Percentiles rank a stretch among this genome's conserved stretches.
These are phyloP conservation scores for Drepana falcataria DNA, from an alignment of 2,888 invertebrate genomes.

Conservation along the genomic window DNA sequence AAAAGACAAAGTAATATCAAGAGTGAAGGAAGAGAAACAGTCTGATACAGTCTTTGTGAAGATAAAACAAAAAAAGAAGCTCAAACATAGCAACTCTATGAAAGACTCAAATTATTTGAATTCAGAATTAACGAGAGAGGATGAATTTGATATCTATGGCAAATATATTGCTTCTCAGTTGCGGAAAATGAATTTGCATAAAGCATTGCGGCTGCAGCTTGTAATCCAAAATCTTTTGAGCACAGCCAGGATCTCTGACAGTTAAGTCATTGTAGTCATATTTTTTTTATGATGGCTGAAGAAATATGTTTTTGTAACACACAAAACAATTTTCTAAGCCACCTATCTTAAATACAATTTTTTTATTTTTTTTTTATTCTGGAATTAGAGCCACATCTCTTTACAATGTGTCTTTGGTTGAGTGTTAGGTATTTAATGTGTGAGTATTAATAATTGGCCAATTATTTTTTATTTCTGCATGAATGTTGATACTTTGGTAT, in stretches of 20 bases:
- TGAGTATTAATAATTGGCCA: too few species aligned
- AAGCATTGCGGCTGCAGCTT: constrained; percentile 46
- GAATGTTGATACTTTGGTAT: too few species aligned
- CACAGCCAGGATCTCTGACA: constrained; percentile 47
- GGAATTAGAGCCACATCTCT: neutral
- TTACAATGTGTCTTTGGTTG: too few species aligned
- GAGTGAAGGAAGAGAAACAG: constrained; percentile 28
- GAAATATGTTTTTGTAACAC: too few species aligned
- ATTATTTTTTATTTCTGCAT: too few species aligned
- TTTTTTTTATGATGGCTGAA: neutral
- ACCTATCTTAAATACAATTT: neutral
- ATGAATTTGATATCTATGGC: constrained; percentile 62
- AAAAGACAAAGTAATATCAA: constrained; percentile 22
- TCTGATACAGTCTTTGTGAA: constrained; percentile 24
- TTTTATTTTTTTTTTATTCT: neutral
- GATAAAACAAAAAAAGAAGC: constrained; percentile 48
- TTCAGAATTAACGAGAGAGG: constrained; percentile 32
- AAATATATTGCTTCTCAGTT: constrained; percentile 56
- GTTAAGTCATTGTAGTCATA: constrained; percentile 2
- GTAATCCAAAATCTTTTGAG: constrained; percentile 53
- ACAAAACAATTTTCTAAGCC: too few species aligned
- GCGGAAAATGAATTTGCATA: constrained; percentile 45
- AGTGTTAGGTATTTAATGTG: neutral
- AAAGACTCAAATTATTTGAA: constrained; percentile 25
- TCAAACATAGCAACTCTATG: constrained; percentile 28